Base-by-base conservation (phyloP, 2,797 vertebrate genomes). In the Macroramphosus scolopax region DNA sequence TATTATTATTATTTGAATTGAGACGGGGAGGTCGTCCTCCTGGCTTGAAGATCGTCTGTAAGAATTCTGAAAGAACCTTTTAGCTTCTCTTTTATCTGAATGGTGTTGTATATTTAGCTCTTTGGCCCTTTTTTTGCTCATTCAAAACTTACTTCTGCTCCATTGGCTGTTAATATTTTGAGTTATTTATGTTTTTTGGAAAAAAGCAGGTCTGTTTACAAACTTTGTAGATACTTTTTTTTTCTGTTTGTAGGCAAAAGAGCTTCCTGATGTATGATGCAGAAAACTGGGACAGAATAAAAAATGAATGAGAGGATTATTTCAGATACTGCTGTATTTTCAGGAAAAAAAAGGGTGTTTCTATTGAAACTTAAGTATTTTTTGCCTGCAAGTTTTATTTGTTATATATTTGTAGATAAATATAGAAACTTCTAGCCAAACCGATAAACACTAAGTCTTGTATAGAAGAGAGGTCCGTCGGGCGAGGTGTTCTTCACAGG, bases 221-320 rank as follows among this genome's bases (percentile, higher is more conserved):
- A 97, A 95, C 94, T 97, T 97, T 99, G 95, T 99, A 98, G 96
- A 98, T 98, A 97, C 93, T 96, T 96, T 93, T 95, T 93, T 95
- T 93, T 95, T 88, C 93, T 94, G 92, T 96, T 95, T 89, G 92
- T 94, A 93, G 93, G 94, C 94, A 92, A 93, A 93, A 94, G 88
- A 93, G 93, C 92, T 97, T 98, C 93, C 94, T 96, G 95, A 92
- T 87, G 91, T 92, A 90, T 91, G 90, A 93, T 91, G 92, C 91
- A 92, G 90, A 95, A 88, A 88, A 89, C 64, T 56, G 77, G 76
- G 85, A 84, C 82, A 79, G 77, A 83, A 72, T 82, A 65, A 58
- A 34, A 78, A 72, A 70, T 47, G 64, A 86, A 64, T 56, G 81
- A 93, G 89, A 89, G 75, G 88, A 93, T 92, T 93, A 92, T 94